Evolutionary conservation across 2,113 vertebrate genomes (phyloP), one percentile per base, ranked within the genome.

Genomic region (Dasyurus viverrinus): DNA sequence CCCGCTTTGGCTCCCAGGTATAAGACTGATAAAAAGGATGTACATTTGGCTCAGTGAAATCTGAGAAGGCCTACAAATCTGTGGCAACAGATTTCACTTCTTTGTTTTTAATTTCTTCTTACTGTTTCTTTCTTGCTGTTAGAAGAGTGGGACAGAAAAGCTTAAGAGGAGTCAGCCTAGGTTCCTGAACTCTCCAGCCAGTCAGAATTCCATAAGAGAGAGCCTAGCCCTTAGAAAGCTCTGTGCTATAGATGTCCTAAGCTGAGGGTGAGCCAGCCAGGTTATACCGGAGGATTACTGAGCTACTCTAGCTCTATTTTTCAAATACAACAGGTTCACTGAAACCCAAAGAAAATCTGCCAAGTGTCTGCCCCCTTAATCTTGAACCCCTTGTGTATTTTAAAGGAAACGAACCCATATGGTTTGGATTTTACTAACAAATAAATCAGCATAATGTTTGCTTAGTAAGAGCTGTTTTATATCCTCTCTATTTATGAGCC

Each of bases 361-460:
- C 95, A 94, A 94, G 94, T 92, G 91, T 52, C 95, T 94, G 91
- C 42, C 96, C 89, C 89, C 95, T 95, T 93, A 91, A 96, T 95
- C 91, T 91, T n/a, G 53, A 97, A 60, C 89, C 94, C 93, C 95
- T 92, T n/a, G 50, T 91, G 92, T 6, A 3, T 94, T 95, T 94
- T 94, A 93, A 95, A 93, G 94, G 60, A 97, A 93, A 92, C 92
- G 0, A 93, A 90, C 92, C 96, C 96, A 94, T 97, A 93, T 96
- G 97, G 96, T 95, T 96, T 54, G n/a, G 89, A 97, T 96, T 97
- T 94, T 57, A 54, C 93, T 96, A 93, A 91, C 95, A 98, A 96
- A 97, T 96, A 98, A 96, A 97, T 97, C 97, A 97, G 93, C 95
- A 90, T 96, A 97, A 97, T 89, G 95, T 95, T 96, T 97, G 97